Evolutionary conservation across 2,888 invertebrate species (phyloP).

Genomic region (Horisme vitalbata): DNA sequence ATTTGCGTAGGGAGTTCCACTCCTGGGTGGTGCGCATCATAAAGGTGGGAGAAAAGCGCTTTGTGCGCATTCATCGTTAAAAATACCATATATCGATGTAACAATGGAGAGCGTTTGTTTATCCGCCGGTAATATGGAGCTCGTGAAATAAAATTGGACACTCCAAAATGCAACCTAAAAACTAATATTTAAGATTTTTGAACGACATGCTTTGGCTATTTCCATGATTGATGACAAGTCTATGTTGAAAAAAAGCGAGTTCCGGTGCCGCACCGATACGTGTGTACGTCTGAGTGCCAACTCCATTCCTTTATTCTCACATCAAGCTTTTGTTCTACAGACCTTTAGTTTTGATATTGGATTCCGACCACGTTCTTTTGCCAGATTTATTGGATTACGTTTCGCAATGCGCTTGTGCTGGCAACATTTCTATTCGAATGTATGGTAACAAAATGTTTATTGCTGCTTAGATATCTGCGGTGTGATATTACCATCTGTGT

Average conservation of each 20-base stretch:
- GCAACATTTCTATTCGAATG: conserved; percentile 29
- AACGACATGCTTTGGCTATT: too few relatives aligned
- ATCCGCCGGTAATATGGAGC: too few relatives aligned
- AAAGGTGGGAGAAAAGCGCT: too few relatives aligned
- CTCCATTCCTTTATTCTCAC: conserved; percentile 57
- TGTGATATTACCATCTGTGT: background rate
- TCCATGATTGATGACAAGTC: too few relatives aligned
- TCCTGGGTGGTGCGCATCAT: too few relatives aligned
- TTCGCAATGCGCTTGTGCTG: conserved; percentile 39
- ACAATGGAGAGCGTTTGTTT: too few relatives aligned
- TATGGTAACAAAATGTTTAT: conserved; percentile 26
- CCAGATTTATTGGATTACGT: conserved; percentile 53
- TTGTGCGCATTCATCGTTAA: too few relatives aligned
- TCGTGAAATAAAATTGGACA: too few relatives aligned
- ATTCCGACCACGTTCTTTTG: conserved; percentile 51
- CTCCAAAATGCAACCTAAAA: too few relatives aligned
- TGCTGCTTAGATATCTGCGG: conserved; percentile 16
- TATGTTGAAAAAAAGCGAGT: background rate
- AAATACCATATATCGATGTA: too few relatives aligned
- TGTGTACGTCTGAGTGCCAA: conserved; percentile 36
- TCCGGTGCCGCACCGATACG: conserved; percentile 2
- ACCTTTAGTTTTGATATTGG: conserved; percentile 57
- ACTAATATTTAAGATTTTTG: too few relatives aligned
- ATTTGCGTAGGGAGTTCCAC: too few relatives aligned
- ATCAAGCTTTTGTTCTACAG: conserved; percentile 63